Conservation (phyloP, 23 tunicate species). For the Trididemnum clinides region DNA sequence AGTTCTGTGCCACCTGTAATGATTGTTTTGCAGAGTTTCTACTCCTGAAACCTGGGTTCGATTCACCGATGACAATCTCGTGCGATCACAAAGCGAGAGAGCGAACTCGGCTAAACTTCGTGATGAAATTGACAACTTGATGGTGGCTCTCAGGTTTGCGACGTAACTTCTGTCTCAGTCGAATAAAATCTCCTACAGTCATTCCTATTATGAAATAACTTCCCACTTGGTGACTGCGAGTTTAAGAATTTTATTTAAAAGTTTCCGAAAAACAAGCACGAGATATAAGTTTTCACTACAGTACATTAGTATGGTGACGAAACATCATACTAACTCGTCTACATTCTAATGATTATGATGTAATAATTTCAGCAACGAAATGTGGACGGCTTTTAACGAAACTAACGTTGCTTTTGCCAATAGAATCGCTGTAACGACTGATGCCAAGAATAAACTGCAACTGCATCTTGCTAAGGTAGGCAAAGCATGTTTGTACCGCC, state of each 20-base stretch:
- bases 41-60: slow-evolving; percentile 95
- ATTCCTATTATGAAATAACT: too few species aligned
- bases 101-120: slow-evolving; percentile 88
- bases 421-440: slow-evolving; percentile 76
- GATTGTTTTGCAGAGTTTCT: slow-evolving; percentile 51
- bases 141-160: slow-evolving; percentile 64
- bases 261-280: too few species aligned
- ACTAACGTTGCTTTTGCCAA: slow-evolving; percentile 87
- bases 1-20: background rate
- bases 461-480: slow-evolving; percentile 84
- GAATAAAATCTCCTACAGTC: too few species aligned
- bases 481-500: too few species aligned
- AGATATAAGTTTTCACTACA: too few species aligned
- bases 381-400: slow-evolving; percentile 96
- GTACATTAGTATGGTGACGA: too few species aligned
- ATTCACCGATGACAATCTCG: slow-evolving; percentile 90
- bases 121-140: slow-evolving; percentile 85
- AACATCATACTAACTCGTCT: too few species aligned
- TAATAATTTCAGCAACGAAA: slow-evolving; percentile 73
- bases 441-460: slow-evolving; percentile 91
- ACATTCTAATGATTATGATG: too few species aligned
- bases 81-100: slow-evolving; percentile 93
- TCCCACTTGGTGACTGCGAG: too few species aligned
- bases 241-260: too few species aligned
- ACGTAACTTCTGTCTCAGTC: background rate